These are phyloP conservation scores for Steinernema feltiae DNA, from an alignment of 1,140 invertebrate species.

Conservation along the genomic window DNA sequence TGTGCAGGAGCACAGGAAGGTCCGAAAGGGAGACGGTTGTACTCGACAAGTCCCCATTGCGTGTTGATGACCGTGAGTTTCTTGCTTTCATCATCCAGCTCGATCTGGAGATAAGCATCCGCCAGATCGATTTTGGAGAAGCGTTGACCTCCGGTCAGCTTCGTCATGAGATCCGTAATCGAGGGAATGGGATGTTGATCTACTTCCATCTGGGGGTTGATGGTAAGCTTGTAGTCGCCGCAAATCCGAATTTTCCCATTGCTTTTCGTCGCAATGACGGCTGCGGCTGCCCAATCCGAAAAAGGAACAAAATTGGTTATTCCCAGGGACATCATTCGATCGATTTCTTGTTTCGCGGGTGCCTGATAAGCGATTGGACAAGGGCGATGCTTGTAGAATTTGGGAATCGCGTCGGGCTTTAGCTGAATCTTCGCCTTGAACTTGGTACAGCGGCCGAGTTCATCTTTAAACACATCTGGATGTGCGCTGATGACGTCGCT, in stretches of 20 bases:
- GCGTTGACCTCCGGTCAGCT: constrained; percentile 39
- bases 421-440: constrained; percentile 17
- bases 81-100: constrained; percentile 43
- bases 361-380: constrained; percentile 24
- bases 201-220: constrained; percentile 44
- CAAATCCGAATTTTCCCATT: constrained; percentile 57
- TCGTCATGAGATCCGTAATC: constrained; percentile 47
- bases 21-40: constrained; percentile 59
- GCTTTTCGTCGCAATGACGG: constrained; percentile 59
- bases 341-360: neutral
- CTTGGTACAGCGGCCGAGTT: constrained; percentile 22
- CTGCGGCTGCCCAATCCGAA: constrained; percentile 59
- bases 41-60: constrained; percentile 37
- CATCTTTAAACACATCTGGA: too few species aligned
- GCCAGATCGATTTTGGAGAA: constrained; percentile 54
- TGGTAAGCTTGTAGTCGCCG: constrained; percentile 54
- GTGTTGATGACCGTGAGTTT: constrained; percentile 34
- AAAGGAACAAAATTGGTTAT: constrained; percentile 44
- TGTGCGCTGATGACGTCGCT: too few species aligned
- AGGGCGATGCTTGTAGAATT: constrained; percentile 25
- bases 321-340: neutral
- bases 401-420: neutral
- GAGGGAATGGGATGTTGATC: constrained; percentile 46
- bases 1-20: constrained; percentile 61
- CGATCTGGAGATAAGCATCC: constrained; percentile 44